Percentiles rank a stretch among this genome's conserved stretches.
Evolutionary conservation across 2,888 invertebrate genomes (phyloP).

Genomic region (Oscheius sp.): DNA sequence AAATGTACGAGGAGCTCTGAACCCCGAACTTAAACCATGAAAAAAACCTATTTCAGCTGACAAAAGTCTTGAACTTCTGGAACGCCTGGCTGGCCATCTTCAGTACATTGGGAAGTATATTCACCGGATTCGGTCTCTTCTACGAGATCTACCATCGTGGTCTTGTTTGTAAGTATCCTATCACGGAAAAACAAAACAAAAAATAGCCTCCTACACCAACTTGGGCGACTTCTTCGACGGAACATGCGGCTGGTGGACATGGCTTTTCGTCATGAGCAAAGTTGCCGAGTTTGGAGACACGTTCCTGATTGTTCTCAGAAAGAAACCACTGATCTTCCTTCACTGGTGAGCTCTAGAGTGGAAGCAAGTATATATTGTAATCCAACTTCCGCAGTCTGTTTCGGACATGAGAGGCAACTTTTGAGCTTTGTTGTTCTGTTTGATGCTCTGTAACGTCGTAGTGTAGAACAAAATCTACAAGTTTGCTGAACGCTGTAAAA

Average conservation of each 20-base stretch:
- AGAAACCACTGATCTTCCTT: conserved; percentile 62
- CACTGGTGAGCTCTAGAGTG: conserved; percentile 52
- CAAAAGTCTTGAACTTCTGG: conserved; percentile 65
- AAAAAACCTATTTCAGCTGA: conserved; percentile 45
- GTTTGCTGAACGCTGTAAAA: no score
- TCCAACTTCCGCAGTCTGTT: no score
- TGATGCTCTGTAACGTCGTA: no score
- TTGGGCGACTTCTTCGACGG: conserved; percentile 58
- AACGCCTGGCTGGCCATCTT: conserved; percentile 69
- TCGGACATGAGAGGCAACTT: no score
- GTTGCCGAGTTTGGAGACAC: conserved; percentile 64
- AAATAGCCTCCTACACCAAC: conserved; percentile 49
- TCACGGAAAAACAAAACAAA: neutral
- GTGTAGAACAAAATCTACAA: no score
- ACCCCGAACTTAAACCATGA: no score
- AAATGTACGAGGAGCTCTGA: no score
- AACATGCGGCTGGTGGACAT: conserved; percentile 63
- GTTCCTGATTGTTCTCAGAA: conserved; percentile 59
- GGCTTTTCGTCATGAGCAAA: conserved; percentile 62
- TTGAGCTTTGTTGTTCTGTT: no score
- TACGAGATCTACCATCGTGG: conserved; percentile 50
- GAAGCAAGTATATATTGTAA: no score
- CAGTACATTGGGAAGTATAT: conserved; percentile 63
- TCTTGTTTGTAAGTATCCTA: conserved; percentile 41
- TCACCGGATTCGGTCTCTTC: conserved; percentile 55